Evolutionary conservation across 2,113 vertebrate species (phyloP).

Genomic region (Psittacus erithacus): DNA sequence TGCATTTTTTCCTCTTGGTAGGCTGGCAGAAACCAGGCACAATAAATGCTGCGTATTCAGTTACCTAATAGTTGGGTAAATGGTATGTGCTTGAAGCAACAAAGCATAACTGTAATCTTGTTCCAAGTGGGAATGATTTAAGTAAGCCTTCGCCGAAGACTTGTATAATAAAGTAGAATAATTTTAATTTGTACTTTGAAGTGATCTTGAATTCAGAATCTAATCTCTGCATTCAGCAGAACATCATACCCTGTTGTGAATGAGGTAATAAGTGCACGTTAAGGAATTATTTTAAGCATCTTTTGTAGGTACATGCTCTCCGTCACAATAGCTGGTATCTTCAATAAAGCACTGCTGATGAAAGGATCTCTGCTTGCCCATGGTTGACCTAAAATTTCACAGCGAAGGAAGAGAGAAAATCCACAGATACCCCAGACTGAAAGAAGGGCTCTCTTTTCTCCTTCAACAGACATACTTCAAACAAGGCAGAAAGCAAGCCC

Average conservation of each 20-base stretch:
- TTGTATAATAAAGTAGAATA: conserved; percentile 69
- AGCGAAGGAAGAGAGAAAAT: not conserved
- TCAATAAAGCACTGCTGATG: not conserved
- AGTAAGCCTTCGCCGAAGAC: conserved; percentile 70
- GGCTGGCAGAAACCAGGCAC: conserved; percentile 77
- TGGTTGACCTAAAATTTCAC: not conserved
- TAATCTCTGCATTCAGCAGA: conserved; percentile 66
- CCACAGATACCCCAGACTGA: not conserved
- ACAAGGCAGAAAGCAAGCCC: not conserved
- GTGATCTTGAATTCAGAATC: conserved; percentile 65
- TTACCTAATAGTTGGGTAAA: conserved; percentile 77
- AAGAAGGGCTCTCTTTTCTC: not conserved
- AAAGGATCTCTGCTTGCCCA: not conserved
- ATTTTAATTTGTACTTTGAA: conserved; percentile 76
- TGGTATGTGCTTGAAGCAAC: conserved; percentile 77
- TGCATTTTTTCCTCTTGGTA: conserved; percentile 69
- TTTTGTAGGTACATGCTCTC: not conserved
- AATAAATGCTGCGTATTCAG: conserved; percentile 69
- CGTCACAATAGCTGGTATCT: not conserved
- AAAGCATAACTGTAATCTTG: conserved; percentile 75
- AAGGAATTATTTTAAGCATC: conserved; percentile 24
- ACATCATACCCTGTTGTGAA: conserved; percentile 23
- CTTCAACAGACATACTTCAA: accelerated
- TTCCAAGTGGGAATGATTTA: conserved; percentile 73
- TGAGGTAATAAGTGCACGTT: conserved; percentile 40